Conservation (phyloP, 2,797 vertebrate genomes). For the Sebastes wilsoni region DNA sequence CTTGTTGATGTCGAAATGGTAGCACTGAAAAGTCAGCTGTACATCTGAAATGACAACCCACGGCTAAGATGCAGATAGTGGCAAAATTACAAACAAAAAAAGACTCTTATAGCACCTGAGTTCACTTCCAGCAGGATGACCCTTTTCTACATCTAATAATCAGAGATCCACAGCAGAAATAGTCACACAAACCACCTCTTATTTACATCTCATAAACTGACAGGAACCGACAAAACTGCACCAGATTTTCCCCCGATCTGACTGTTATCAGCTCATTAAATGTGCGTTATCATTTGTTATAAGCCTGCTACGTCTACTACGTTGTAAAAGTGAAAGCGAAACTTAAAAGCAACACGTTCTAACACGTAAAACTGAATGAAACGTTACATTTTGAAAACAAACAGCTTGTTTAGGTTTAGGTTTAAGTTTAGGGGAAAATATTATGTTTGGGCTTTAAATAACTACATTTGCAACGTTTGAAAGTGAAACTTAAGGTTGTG, state of each 20-base stretch:
- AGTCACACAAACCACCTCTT: slow-evolving; percentile 2
- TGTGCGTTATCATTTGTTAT: background rate
- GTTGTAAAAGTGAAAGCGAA: background rate
- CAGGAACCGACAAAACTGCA: slow-evolving; percentile 2
- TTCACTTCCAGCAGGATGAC: background rate
- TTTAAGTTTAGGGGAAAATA: no score
- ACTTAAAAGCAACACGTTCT: background rate
- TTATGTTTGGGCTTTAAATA: no score
- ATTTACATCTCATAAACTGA: background rate
- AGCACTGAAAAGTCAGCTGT: slow-evolving; percentile 10
- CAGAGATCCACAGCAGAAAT: background rate
- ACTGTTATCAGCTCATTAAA: background rate
- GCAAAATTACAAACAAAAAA: background rate
- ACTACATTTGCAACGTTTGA: no score
- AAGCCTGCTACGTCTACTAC: background rate
- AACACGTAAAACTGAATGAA: background rate
- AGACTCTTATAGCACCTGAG: background rate
- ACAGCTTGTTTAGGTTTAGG: background rate
- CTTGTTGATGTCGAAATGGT: background rate
- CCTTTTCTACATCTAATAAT: background rate
- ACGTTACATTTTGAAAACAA: background rate
- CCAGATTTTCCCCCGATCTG: background rate
- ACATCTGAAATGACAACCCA: slow-evolving; percentile 8
- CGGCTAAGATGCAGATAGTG: background rate
- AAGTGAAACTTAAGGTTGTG: no score